phyloP scores from a whole-genome alignment of 2,888 invertebrate species.

The Parthenolecanium corni region DNA sequence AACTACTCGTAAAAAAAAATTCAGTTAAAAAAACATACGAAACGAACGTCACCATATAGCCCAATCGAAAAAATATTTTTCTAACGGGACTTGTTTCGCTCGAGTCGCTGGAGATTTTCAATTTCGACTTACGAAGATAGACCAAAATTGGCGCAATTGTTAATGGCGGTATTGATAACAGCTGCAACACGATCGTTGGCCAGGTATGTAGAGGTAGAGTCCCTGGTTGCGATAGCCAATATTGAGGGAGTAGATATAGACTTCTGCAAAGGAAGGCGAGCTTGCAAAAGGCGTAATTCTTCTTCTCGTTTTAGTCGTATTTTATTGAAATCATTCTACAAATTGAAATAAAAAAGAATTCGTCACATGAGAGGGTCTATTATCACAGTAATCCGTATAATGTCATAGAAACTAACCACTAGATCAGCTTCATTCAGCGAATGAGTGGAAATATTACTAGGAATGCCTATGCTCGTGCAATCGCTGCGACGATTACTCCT shows the following conservation, averaged over 20 bases:
- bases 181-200: conserved; percentile 28
- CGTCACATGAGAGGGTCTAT: conserved; percentile 8
- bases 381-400: neutral
- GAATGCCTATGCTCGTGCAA: conserved; percentile 8
- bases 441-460: conserved; percentile 52
- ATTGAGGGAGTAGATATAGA: conserved; percentile 84
- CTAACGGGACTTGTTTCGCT: too few species aligned
- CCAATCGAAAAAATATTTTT: too few species aligned
- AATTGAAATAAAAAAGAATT: conserved; percentile 25
- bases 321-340: conserved; percentile 62
- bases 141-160: conserved; percentile 4
- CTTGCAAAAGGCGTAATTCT: conserved; percentile 45
- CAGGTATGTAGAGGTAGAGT: neutral
- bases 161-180: conserved; percentile 20
- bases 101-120: too few species aligned
- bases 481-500: conserved; percentile 17
- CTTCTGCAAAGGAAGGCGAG: conserved; percentile 71
- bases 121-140: conserved; percentile 14
- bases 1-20: too few species aligned
- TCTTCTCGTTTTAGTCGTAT: conserved; percentile 50
- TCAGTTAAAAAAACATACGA: too few species aligned
- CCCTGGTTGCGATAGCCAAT: conserved; percentile 45
- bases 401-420: conserved; percentile 47
- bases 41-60: too few species aligned
- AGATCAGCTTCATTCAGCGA: conserved; percentile 80